phyloP scores from a whole-genome alignment of 2,113 vertebrate species.

The Platichthys flesus region DNA sequence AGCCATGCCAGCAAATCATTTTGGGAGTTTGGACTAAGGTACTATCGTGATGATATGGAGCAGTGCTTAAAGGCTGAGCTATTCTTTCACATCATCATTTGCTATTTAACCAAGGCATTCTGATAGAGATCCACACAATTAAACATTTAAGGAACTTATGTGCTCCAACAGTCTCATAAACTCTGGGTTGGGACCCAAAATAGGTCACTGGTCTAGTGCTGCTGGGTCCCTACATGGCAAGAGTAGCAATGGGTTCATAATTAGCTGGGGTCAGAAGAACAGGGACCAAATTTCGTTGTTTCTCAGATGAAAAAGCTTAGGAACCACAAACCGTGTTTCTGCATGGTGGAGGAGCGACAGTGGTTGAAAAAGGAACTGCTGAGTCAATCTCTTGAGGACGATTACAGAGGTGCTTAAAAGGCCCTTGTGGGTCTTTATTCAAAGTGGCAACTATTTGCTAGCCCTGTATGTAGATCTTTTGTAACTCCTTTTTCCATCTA shows the following conservation, averaged over 20 bases:
- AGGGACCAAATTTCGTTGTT: constrained; percentile 34
- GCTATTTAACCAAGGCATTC: constrained; percentile 55
- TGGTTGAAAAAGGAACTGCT: constrained; percentile 83
- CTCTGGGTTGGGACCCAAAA: constrained; percentile 49
- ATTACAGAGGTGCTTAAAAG: constrained; percentile 82
- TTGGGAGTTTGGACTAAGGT: constrained; percentile 44
- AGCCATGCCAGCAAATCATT: constrained; percentile 8
- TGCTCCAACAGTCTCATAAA: constrained; percentile 64
- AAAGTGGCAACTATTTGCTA: constrained; percentile 76
- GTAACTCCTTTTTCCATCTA: constrained; percentile 66
- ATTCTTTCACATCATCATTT: constrained; percentile 47
- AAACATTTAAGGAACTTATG: constrained; percentile 55
- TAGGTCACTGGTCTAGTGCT: constrained; percentile 41
- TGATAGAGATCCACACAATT: constrained; percentile 55
- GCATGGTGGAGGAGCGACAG: constrained; percentile 68
- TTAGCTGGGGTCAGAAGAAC: constrained; percentile 42
- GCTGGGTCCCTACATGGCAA: constrained; percentile 56
- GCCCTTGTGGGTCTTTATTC: constrained; percentile 79
- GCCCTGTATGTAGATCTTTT: constrained; percentile 43
- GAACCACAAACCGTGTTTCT: constrained; percentile 58
- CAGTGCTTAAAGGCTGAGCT: constrained; percentile 57
- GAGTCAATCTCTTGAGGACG: constrained; percentile 77
- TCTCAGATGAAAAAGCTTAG: constrained; percentile 51
- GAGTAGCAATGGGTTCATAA: constrained; percentile 47
- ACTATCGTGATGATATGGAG: constrained; percentile 43